These are phyloP conservation scores for Anableps anableps DNA, from an alignment of 2,797 vertebrate genomes.

Conservation along the genomic window DNA sequence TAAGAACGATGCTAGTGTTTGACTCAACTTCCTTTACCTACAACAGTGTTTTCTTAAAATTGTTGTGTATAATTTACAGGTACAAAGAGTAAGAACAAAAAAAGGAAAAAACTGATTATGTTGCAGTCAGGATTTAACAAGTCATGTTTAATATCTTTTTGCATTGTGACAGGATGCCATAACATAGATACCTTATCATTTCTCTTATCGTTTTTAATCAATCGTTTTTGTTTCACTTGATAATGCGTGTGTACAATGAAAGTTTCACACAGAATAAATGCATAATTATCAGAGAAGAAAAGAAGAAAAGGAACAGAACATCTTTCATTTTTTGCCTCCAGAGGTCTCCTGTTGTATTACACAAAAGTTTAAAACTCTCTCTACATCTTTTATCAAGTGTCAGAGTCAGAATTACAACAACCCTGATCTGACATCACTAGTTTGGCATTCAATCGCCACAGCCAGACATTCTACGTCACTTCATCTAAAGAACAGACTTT, in stretches of 20 bases:
- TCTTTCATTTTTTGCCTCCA: constrained; percentile 12
- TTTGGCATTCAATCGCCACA: constrained; percentile 21
- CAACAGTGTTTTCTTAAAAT: background rate
- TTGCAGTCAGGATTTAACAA: too few relatives aligned
- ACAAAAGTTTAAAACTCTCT: constrained; percentile 10
- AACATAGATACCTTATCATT: background rate
- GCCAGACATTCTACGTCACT: constrained; percentile 63
- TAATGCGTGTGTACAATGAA: background rate
- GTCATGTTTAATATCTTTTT: background rate
- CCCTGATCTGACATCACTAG: constrained; percentile 19
- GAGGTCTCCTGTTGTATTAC: constrained; percentile 3
- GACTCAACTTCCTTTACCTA: constrained; percentile 3
- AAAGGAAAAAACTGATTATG: background rate
- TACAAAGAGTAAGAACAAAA: background rate
- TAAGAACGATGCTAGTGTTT: constrained; percentile 22
- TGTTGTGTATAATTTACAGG: background rate
- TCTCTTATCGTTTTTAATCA: background rate
- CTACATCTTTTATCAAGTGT: constrained; percentile 16
- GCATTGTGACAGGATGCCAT: too few relatives aligned
- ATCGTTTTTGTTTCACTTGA: background rate
- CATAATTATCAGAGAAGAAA: background rate
- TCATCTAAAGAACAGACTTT: constrained; percentile 49
- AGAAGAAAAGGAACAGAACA: constrained; percentile 5
- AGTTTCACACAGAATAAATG: background rate
- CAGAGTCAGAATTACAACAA: constrained; percentile 39